Conservation (phyloP, 1,140 invertebrate genomes). For the Idris sp. region DNA sequence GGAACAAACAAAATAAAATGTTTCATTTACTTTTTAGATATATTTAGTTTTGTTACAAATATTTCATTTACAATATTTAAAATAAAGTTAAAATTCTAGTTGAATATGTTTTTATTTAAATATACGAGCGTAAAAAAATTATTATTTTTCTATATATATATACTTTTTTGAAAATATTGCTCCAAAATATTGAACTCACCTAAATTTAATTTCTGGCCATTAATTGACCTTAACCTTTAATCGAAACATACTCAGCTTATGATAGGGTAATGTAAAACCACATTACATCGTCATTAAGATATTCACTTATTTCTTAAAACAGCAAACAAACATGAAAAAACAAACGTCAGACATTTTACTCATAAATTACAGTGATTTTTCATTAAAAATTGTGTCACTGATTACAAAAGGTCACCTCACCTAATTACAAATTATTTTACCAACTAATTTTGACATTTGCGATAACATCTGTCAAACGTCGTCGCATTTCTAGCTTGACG, state of each 20-base stretch:
- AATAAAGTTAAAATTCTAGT: no score
- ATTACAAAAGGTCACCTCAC: neutral
- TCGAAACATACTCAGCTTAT: conserved; percentile 1
- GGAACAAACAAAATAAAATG: conserved; percentile 33
- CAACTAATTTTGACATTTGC: conserved; percentile 2
- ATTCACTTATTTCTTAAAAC: neutral
- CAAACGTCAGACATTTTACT: no score
- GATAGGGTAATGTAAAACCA: neutral
- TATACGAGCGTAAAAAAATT: no score
- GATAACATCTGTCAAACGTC: conserved; percentile 11
- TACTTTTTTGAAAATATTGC: no score
- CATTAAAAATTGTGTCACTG: neutral
- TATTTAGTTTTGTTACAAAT: no score
- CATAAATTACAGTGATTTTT: no score
- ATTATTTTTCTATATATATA: no score
- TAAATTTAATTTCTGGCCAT: conserved; percentile 6
- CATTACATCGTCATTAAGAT: neutral
- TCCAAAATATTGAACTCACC: no score
- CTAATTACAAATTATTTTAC: neutral
- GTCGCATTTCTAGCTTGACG: neutral
- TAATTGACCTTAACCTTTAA: conserved; percentile 3
- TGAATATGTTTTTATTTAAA: no score
- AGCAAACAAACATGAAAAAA: neutral
- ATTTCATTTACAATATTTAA: no score
- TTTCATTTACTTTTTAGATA: conserved; percentile 5